Percentiles rank a stretch among this genome's conserved stretches.
These are phyloP conservation scores for Crypturellus undulatus DNA, from an alignment of 2,113 vertebrate species.

Conservation along the genomic window DNA sequence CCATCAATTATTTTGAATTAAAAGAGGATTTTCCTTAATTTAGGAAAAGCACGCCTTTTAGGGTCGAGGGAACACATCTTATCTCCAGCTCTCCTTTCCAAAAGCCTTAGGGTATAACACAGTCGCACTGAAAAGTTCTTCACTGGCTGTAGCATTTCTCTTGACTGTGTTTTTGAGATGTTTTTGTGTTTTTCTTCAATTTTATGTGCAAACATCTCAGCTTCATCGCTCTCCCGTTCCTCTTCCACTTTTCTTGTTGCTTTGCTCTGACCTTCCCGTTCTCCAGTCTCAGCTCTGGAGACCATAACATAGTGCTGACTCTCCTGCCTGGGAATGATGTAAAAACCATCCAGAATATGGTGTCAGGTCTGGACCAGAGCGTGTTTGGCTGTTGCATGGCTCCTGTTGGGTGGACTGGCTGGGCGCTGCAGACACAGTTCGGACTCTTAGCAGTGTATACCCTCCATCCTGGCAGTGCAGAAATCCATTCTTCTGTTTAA, in stretches of 20 bases:
- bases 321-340: fast-evolving
- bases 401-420: not conserved
- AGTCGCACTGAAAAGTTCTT: not conserved
- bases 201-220: not conserved
- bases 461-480: not conserved
- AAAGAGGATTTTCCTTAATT: not conserved
- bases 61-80: not conserved
- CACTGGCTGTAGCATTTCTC: not conserved
- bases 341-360: not conserved
- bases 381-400: fast-evolving
- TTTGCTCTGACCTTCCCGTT: not conserved
- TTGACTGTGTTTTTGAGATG: too few relatives aligned
- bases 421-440: not conserved
- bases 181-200: not conserved
- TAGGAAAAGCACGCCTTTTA: not conserved
- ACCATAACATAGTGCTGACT: not conserved
- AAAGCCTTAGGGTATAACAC: not conserved
- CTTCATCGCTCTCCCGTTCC: not conserved
- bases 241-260: not conserved
- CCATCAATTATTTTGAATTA: not conserved
- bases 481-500: conserved; percentile 16
- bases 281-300: not conserved
- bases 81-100: not conserved
- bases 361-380: not conserved
- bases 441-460: not conserved